Evolutionary conservation across 2,888 invertebrate genomes (phyloP).

Genomic region (Idaea dimidiata): DNA sequence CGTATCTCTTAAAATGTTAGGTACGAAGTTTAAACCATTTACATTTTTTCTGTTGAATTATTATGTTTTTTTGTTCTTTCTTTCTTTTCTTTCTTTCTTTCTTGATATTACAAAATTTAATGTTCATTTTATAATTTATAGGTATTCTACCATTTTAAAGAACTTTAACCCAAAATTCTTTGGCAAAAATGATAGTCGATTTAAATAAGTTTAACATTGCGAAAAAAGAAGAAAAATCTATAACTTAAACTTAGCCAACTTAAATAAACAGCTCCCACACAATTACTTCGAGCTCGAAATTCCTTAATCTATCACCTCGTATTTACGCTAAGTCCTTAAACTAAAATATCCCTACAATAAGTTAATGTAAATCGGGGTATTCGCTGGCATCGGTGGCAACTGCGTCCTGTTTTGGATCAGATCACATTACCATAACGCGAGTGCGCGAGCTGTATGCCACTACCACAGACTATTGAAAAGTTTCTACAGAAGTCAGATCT

Average conservation of each 20-base stretch:
- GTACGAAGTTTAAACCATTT: too few relatives aligned
- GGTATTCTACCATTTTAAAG: too few relatives aligned
- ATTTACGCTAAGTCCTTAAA: constrained; percentile 9
- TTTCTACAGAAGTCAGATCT: background rate
- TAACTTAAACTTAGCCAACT: background rate
- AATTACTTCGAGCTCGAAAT: background rate
- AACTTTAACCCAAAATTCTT: too few relatives aligned
- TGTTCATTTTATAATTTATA: too few relatives aligned
- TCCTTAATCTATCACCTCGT: background rate
- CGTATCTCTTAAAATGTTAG: too few relatives aligned
- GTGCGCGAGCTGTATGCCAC: constrained; percentile 45
- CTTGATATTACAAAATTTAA: too few relatives aligned
- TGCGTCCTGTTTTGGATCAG: constrained; percentile 72
- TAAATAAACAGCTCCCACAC: constrained; percentile 10
- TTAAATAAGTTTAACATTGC: too few relatives aligned
- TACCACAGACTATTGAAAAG: background rate
- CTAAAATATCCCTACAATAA: constrained; percentile 22
- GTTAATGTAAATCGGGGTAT: constrained; percentile 42
- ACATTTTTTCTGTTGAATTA: too few relatives aligned
- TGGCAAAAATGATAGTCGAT: too few relatives aligned
- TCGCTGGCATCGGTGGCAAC: constrained; percentile 48
- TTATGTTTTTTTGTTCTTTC: too few relatives aligned
- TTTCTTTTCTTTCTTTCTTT: too few relatives aligned
- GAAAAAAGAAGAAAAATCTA: too few relatives aligned
- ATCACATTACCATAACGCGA: constrained; percentile 75